These are phyloP conservation scores for Pollachius pollachius DNA, from an alignment of 2,113 vertebrate genomes.

Conservation along the genomic window DNA sequence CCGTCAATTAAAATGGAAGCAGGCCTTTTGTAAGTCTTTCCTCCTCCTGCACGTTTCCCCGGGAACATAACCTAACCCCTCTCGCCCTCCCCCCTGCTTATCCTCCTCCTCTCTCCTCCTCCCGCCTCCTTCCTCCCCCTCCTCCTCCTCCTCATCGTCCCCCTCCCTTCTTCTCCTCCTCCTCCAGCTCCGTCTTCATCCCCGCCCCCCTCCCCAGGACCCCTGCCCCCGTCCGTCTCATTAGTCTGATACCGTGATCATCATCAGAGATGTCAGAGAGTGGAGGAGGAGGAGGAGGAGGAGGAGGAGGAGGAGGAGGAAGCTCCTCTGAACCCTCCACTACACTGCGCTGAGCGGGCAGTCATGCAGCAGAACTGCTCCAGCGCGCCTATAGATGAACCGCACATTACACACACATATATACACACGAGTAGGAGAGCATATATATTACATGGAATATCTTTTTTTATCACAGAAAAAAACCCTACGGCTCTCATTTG, in stretches of 20 bases:
- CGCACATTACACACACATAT: slow-evolving; percentile 46
- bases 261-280: slow-evolving; percentile 74
- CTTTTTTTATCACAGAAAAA: no score
- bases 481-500: no score
- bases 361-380: slow-evolving; percentile 69
- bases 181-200: no score
- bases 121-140: slow-evolving; percentile 56
- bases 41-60: slow-evolving; percentile 21
- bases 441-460: no score
- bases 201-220: slow-evolving; percentile 48
- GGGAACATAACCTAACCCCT: slow-evolving; percentile 57
- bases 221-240: slow-evolving; percentile 75
- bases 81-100: slow-evolving; percentile 31
- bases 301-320: slow-evolving; percentile 29
- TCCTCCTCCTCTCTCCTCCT: slow-evolving; percentile 38
- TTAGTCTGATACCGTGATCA: slow-evolving; percentile 75
- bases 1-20: slow-evolving; percentile 61
- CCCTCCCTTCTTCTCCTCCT: slow-evolving; percentile 5
- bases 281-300: slow-evolving; percentile 31
- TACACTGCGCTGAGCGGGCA: slow-evolving; percentile 54
- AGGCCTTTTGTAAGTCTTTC: slow-evolving; percentile 15
- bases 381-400: slow-evolving; percentile 58
- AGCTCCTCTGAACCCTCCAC: slow-evolving; percentile 55
- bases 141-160: slow-evolving; percentile 39
- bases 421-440: background rate